Conservation (phyloP, 2,113 vertebrate genomes). For the Craseonycteris thonglongyai region DNA sequence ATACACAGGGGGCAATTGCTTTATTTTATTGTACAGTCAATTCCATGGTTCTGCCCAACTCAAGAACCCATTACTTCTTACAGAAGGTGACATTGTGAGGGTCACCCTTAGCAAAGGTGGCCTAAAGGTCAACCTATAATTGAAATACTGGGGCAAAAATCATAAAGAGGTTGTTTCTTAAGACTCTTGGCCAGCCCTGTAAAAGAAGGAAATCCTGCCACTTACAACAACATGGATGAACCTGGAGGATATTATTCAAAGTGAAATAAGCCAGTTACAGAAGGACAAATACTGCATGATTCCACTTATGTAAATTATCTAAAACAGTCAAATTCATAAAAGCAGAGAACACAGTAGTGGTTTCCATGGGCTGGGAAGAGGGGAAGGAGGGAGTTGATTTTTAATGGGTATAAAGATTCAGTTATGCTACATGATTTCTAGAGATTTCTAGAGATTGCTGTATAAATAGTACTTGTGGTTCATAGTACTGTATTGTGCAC, state of each 20-base stretch:
- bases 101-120: background rate
- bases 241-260: background rate
- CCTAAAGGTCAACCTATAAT: background rate
- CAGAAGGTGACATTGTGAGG: background rate
- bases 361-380: background rate
- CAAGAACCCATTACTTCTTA: background rate
- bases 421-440: background rate
- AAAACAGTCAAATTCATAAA: background rate
- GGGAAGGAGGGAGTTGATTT: background rate
- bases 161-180: background rate
- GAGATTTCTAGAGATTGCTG: background rate
- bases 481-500: background rate
- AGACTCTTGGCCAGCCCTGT: background rate
- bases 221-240: background rate
- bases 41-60: background rate
- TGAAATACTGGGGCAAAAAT: background rate
- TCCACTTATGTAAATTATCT: background rate
- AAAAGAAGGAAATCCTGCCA: background rate
- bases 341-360: background rate
- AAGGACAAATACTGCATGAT: background rate
- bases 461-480: background rate
- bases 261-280: background rate
- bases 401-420: background rate
- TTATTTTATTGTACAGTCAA: background rate
- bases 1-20: background rate